Percentiles rank a stretch among this genome's conserved stretches.
These are phyloP conservation scores for Mesoclemmys tuberculata DNA, from an alignment of 2,113 vertebrate species.

Conservation along the genomic window DNA sequence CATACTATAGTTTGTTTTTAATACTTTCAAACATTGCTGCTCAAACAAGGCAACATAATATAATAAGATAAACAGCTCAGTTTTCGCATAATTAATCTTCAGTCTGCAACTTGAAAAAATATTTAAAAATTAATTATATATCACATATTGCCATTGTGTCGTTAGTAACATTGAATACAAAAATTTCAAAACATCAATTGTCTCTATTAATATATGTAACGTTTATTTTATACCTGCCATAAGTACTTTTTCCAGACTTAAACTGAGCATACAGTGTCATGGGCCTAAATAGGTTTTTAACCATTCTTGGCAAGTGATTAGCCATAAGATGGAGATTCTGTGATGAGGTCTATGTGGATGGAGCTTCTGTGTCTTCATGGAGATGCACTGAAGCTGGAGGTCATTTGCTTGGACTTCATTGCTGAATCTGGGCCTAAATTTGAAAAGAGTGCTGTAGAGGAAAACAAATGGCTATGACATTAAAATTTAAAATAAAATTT, in stretches of 20 bases:
- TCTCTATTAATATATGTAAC: not conserved
- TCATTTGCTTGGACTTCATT: not conserved
- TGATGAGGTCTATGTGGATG: not conserved
- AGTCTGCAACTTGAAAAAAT: not conserved
- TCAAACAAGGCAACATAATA: not conserved
- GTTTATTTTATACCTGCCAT: not conserved
- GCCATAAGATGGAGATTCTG: not conserved
- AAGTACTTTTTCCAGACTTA: not conserved
- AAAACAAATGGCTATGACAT: not conserved
- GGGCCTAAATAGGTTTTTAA: not conserved
- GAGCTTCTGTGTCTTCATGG: not conserved
- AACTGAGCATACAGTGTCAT: not conserved
- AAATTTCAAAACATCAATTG: not conserved
- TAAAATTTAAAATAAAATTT: not conserved
- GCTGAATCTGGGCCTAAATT: not conserved
- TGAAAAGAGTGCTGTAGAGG: not conserved
- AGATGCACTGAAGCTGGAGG: not conserved
- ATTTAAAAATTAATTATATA: not conserved
- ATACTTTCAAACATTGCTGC: not conserved
- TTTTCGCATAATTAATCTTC: constrained; percentile 8
- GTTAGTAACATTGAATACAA: not conserved
- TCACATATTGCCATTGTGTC: not conserved
- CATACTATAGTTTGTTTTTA: not conserved
- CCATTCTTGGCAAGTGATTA: not conserved
- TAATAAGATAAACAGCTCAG: not conserved